A percentile compares a stretch with the other conserved stretches of the same genome.
These are phyloP conservation scores for Sus scrofa DNA, from an alignment of 2,113 vertebrate genomes.

Conservation along the genomic window DNA sequence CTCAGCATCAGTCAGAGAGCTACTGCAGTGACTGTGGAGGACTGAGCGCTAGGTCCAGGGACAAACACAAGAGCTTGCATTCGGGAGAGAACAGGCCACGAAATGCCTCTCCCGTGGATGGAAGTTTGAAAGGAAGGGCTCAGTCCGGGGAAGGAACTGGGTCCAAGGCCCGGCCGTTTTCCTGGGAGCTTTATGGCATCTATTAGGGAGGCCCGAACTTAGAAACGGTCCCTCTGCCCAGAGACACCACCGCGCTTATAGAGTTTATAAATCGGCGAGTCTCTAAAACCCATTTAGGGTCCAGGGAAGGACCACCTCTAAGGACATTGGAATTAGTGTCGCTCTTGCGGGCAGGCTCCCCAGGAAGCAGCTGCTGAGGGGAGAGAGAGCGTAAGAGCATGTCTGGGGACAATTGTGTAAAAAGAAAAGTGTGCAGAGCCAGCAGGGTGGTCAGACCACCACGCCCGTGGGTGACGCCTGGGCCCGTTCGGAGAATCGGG, in stretches of 20 bases:
- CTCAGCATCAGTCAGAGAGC: not conserved
- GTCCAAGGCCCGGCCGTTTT: not conserved
- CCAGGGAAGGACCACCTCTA: too few species aligned
- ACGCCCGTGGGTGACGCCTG: not conserved
- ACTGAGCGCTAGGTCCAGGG: not conserved
- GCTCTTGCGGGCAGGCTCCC: too few species aligned
- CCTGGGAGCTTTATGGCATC: not conserved
- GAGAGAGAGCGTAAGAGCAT: accelerated
- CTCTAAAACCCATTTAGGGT: conserved; percentile 32
- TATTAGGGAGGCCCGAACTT: conserved; percentile 1
- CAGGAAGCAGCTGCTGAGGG: not conserved
- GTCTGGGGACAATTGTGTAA: not conserved
- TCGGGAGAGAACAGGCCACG: not conserved
- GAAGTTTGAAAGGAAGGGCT: not conserved
- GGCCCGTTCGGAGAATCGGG: not conserved
- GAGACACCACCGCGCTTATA: not conserved
- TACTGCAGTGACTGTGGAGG: not conserved
- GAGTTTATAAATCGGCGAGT: conserved; percentile 48
- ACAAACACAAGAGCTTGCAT: not conserved
- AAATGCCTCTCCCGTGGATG: not conserved
- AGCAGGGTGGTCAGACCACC: accelerated
- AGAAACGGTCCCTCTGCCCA: not conserved
- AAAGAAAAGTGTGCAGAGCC: not conserved
- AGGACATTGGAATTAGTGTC: not conserved
- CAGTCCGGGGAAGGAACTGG: not conserved